Percentiles rank a stretch among this genome's conserved stretches.
phyloP scores from a whole-genome alignment of 2,888 invertebrate species.

The Axea sp. region DNA sequence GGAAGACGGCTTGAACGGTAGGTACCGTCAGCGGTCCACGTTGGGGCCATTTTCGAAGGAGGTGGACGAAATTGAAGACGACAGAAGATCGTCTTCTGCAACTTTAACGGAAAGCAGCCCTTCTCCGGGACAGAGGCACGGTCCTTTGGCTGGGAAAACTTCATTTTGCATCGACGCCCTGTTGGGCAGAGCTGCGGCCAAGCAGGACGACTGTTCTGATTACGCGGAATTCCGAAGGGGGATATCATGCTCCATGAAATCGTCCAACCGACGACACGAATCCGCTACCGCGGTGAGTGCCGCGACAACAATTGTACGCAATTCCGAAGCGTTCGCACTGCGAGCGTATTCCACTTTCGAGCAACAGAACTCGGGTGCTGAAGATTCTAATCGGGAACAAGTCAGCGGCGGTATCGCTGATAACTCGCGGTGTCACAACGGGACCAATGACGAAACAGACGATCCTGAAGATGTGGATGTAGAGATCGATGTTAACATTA shows the following conservation, averaged over 20 bases:
- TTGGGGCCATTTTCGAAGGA: conserved; percentile 37
- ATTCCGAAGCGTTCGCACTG: conserved; percentile 7
- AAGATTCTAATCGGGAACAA: conserved; percentile 19
- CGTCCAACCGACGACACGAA: conserved; percentile 11
- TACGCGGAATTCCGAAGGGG: conserved; percentile 26
- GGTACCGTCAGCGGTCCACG: conserved; percentile 21
- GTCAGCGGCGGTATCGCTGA: neutral
- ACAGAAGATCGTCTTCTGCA: conserved; percentile 39
- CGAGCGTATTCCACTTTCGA: conserved; percentile 36
- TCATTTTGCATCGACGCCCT: conserved; percentile 96
- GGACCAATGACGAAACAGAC: conserved; percentile 37
- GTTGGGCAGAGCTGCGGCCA: conserved; percentile 83
- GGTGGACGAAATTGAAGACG: conserved; percentile 57
- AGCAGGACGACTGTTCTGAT: conserved; percentile 48
- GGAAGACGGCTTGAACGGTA: conserved; percentile 30
- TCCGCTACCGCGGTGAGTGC: neutral
- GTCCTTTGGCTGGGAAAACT: conserved; percentile 80
- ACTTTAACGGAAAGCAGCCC: conserved; percentile 58
- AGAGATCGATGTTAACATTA: conserved; percentile 64
- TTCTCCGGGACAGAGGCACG: conserved; percentile 39
- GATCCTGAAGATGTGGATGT: conserved; percentile 59
- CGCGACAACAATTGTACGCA: conserved; percentile 6
- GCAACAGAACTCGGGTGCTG: conserved; percentile 18
- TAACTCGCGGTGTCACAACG: conserved; percentile 20
- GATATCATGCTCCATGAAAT: conserved; percentile 6